phyloP scores from a whole-genome alignment of 2,888 invertebrate species.

The Abrostola tripartita region DNA sequence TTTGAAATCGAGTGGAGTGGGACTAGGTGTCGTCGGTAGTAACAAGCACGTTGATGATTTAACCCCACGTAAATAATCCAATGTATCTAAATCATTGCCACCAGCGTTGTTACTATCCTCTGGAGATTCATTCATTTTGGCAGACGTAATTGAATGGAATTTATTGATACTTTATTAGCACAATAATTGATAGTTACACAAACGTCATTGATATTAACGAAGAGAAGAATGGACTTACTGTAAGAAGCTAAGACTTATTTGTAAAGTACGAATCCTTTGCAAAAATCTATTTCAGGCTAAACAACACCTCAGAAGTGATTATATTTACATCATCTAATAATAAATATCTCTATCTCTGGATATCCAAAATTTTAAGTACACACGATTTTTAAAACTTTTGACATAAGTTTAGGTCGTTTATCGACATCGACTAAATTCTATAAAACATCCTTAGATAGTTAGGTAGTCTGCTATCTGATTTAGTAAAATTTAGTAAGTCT shows the following conservation, averaged over 20 bases:
- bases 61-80: conserved; percentile 88
- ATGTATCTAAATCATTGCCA: conserved; percentile 73
- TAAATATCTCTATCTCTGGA: background rate
- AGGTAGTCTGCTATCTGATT: too few relatives aligned
- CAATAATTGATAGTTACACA: conserved; percentile 20
- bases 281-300: background rate
- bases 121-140: conserved; percentile 75
- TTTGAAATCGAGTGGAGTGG: conserved; percentile 88
- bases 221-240: conserved; percentile 20
- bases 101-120: conserved; percentile 70
- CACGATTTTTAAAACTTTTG: too few relatives aligned
- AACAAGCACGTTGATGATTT: conserved; percentile 91
- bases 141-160: conserved; percentile 29
- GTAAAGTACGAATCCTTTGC: background rate
- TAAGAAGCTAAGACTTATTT: too few relatives aligned
- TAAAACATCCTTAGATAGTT: too few relatives aligned
- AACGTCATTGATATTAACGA: conserved; percentile 16
- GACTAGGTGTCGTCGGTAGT: conserved; percentile 88
- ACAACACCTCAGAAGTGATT: background rate
- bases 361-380: background rate
- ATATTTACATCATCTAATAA: background rate
- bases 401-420: too few relatives aligned
- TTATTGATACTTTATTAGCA: conserved; percentile 22
- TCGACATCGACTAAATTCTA: too few relatives aligned
- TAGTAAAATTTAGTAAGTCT: too few relatives aligned